phyloP scores from a whole-genome alignment of 2,888 invertebrate genomes.

The Clivina fossor region DNA sequence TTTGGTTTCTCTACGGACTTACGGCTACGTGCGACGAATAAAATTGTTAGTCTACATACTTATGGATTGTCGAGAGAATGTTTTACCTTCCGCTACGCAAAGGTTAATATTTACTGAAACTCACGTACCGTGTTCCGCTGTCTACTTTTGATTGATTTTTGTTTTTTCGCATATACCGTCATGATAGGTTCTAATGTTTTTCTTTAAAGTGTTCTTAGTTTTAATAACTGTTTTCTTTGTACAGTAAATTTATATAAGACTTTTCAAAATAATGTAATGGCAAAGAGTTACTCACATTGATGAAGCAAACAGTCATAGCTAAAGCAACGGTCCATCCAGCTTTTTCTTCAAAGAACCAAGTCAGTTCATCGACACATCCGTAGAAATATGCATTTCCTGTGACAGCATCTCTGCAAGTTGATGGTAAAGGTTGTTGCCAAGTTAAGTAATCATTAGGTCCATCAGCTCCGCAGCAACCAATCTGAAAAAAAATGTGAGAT shows the following conservation, averaged over 20 bases:
- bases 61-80: conserved; percentile 20
- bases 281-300: conserved; percentile 79
- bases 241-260: too few species aligned
- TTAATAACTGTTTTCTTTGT: too few species aligned
- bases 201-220: too few species aligned
- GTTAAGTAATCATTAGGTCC: conserved; percentile 81
- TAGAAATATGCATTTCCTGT: conserved; percentile 87
- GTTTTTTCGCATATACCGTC: too few species aligned
- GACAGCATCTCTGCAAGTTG: conserved; percentile 82
- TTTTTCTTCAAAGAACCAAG: conserved; percentile 85
- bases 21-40: conserved; percentile 15
- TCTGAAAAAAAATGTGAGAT: conserved; percentile 55
- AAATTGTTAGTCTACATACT: conserved; percentile 19
- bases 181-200: too few species aligned
- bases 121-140: conserved; percentile 11
- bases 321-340: conserved; percentile 82
- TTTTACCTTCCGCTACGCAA: conserved; percentile 8
- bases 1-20: background rate
- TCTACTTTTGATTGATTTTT: too few species aligned
- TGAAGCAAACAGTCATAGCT: conserved; percentile 72
- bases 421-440: conserved; percentile 76
- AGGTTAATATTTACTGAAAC: conserved; percentile 26
- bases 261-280: too few species aligned
- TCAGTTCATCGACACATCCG: conserved; percentile 84
- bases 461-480: conserved; percentile 88